phyloP scores from a whole-genome alignment of 1,140 invertebrate species.

The Meloidogyne floridensis region DNA sequence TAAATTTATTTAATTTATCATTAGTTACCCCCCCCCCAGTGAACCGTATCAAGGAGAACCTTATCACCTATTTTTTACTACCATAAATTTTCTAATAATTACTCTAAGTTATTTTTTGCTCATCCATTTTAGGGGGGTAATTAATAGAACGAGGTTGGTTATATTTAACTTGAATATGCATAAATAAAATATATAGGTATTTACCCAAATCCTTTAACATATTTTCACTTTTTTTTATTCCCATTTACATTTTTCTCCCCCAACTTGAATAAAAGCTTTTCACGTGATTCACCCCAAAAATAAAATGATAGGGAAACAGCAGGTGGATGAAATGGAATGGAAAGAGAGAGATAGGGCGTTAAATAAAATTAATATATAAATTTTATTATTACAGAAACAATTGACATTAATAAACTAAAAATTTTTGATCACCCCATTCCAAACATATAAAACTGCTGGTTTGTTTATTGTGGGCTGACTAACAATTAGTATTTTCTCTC shows the following conservation, averaged over 20 bases:
- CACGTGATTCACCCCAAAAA: not conserved
- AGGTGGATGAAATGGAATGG: not conserved
- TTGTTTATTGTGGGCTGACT: slow-evolving; percentile 4
- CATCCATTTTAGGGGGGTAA: no score
- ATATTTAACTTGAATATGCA: not conserved
- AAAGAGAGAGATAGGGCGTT: not conserved
- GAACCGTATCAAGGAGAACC: no score
- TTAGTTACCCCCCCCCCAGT: no score
- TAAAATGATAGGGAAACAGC: not conserved
- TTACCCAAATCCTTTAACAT: no score
- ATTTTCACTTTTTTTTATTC: no score
- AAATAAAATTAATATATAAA: not conserved
- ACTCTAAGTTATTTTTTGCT: no score
- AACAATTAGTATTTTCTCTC: not conserved
- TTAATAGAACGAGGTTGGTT: no score
- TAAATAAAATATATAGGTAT: no score
- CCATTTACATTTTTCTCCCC: no score
- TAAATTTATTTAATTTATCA: no score
- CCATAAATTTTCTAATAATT: no score
- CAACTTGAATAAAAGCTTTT: not conserved
- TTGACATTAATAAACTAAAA: not conserved
- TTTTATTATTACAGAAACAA: not conserved
- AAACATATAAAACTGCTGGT: slow-evolving; percentile 9
- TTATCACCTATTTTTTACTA: no score
- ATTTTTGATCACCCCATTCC: not conserved